Conservation (phyloP, 2,797 vertebrate genomes). For the Notoglanidium macrostoma region DNA sequence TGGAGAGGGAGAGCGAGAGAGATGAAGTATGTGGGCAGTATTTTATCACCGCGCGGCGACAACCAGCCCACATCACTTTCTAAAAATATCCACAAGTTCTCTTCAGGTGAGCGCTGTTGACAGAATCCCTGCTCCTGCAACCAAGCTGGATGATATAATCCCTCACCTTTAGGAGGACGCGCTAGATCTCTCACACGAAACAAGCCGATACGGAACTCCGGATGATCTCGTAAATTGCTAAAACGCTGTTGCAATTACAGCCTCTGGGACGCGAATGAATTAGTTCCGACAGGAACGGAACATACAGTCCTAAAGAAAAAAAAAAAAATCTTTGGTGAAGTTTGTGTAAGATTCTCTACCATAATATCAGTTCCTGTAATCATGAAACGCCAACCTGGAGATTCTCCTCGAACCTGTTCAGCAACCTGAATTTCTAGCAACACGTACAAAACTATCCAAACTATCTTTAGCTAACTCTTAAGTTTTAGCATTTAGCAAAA, state of each 20-base stretch:
- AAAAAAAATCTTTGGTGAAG: neutral
- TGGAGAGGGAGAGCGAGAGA: neutral
- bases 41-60: slow-evolving; percentile 38
- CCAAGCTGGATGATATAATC: slow-evolving; percentile 37
- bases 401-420: neutral
- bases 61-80: slow-evolving; percentile 35
- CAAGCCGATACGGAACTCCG: neutral
- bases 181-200: no score
- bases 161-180: neutral
- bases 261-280: neutral
- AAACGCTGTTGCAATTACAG: neutral
- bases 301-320: neutral
- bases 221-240: neutral
- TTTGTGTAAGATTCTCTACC: neutral
- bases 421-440: neutral
- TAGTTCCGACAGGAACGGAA: neutral
- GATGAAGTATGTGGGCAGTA: slow-evolving; percentile 35
- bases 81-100: slow-evolving; percentile 28
- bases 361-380: neutral
- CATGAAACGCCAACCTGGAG: neutral
- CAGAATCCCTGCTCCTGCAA: slow-evolving; percentile 16
- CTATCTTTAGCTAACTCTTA: neutral
- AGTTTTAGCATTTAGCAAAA: neutral
- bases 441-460: neutral
- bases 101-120: slow-evolving; percentile 20